Base-by-base conservation (phyloP, 2,113 vertebrate genomes). In the Eurypyga helias region DNA sequence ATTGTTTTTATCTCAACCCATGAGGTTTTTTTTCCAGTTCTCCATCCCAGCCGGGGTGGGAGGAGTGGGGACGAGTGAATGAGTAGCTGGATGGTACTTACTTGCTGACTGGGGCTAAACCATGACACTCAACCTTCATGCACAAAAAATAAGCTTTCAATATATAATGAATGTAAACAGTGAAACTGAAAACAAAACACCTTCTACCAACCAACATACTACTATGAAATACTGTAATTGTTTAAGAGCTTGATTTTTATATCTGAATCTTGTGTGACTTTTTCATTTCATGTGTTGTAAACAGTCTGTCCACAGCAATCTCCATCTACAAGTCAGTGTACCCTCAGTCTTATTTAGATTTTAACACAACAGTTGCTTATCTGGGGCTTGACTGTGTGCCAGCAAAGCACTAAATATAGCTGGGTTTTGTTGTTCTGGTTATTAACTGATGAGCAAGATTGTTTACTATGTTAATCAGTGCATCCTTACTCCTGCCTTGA, bases 121-220 rank as follows among this genome's bases (percentile, higher is more conserved):
- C 41, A 41, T 12, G 41, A 41, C 41, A 10, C 57, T 92, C 83
- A 93, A 31, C 43, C 85, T 96, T 98, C 90, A 97, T 97, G 61
- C n/a, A 98, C 97, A 97, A 97, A 94, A 97, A 97, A 97, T 96
- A 95, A 97, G 49, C 46, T 97, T 83, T 86, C 58, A 91, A 95
- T 97, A 81, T 79, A 96, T 97, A 98, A 97, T 97, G 96, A 91
- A 96, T 94, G 51, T 45, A 96, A 96, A 91, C 80, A 77, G 65
- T 78, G 64, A 89, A 97, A 95, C n/a, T 91, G 78, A 91, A 84
- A 96, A 93, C 12, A 94, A 90, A 52, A 13, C n/a, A 73, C 33
- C 4, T 79, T 70, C 33, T 8, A 33, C 24, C 81, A 65, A 67
- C 54, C 17, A 79, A 90, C 93, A 93, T 7, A 29, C 61, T 93